Evolutionary conservation across 2,113 vertebrate genomes (phyloP).

Genomic region (Chionis minor): DNA sequence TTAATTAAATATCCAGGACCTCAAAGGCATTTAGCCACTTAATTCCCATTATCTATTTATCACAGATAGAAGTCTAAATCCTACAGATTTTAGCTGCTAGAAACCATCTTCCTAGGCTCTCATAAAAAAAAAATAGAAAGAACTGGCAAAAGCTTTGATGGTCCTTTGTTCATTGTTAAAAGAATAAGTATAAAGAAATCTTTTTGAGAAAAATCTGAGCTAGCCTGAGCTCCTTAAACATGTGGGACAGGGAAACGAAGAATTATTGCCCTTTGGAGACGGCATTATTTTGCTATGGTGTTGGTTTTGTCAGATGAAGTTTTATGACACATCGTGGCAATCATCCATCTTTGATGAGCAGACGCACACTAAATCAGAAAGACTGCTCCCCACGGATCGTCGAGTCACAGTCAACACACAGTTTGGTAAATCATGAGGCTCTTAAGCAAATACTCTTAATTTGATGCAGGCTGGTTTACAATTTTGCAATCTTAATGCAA

Average conservation of each 20-base stretch:
- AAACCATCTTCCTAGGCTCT: constrained; percentile 1
- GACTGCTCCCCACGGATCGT: constrained; percentile 27
- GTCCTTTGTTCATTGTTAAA: constrained; percentile 19
- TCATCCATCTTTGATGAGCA: constrained; percentile 66
- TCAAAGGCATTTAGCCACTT: neutral
- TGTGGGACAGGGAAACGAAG: constrained; percentile 42
- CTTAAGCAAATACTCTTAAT: constrained; percentile 33
- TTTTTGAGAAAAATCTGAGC: constrained; percentile 60
- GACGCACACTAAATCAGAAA: constrained; percentile 56
- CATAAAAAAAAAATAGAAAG: constrained; percentile 2
- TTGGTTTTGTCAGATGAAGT: constrained; percentile 61
- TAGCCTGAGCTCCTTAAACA: constrained; percentile 33
- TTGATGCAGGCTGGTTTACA: neutral
- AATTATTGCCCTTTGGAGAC: constrained; percentile 51
- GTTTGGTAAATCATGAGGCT: neutral
- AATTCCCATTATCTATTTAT: neutral
- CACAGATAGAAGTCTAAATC: neutral
- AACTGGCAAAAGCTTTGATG: neutral
- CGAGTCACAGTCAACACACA: neutral
- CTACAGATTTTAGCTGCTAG: constrained; percentile 9
- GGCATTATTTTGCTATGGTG: constrained; percentile 40
- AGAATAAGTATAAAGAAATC: constrained; percentile 37
- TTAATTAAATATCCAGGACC: neutral
- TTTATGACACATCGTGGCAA: constrained; percentile 46
- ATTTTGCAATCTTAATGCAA: neutral